Percentiles rank a stretch among this genome's conserved stretches.
These are phyloP conservation scores for Luffia ferchaultella DNA, from an alignment of 2,888 invertebrate species.

Conservation along the genomic window DNA sequence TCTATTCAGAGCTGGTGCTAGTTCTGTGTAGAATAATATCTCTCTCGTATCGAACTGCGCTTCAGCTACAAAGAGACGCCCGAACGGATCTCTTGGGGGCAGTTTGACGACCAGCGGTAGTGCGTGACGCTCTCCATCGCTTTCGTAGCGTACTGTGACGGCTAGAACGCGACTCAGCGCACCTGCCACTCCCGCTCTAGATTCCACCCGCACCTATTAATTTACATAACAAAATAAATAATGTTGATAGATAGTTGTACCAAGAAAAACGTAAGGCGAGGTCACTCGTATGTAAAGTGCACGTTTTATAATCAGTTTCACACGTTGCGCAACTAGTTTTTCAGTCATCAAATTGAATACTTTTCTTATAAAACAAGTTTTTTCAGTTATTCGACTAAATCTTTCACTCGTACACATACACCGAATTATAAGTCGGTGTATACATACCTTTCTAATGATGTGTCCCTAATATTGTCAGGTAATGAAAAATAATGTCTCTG, in stretches of 20 bases:
- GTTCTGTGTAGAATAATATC: constrained; percentile 83
- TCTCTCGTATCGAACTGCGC: constrained; percentile 84
- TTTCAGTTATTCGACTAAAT: too few relatives aligned
- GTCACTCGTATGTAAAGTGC: too few relatives aligned
- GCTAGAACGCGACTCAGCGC: constrained; percentile 80
- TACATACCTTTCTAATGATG: too few relatives aligned
- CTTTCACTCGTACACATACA: too few relatives aligned
- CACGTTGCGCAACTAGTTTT: too few relatives aligned
- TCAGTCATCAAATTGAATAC: too few relatives aligned
- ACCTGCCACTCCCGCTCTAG: constrained; percentile 72
- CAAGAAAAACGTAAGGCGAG: too few relatives aligned
- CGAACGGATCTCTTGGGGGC: constrained; percentile 81
- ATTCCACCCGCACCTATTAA: constrained; percentile 45
- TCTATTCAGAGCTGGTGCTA: constrained; percentile 76
- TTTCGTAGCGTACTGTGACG: constrained; percentile 74
- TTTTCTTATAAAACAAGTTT: too few relatives aligned
- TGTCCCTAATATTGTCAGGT: too few relatives aligned
- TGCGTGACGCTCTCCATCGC: constrained; percentile 33
- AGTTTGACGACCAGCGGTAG: constrained; percentile 75
- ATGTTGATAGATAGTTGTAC: constrained; percentile 2
- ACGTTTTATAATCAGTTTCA: too few relatives aligned
- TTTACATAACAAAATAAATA: constrained; percentile 6
- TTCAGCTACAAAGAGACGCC: constrained; percentile 80
- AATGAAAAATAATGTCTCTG: too few relatives aligned
- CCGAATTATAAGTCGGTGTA: too few relatives aligned